Base-by-base conservation (phyloP, 2,113 vertebrate genomes). In the Dendropsophus ebraccatus region DNA sequence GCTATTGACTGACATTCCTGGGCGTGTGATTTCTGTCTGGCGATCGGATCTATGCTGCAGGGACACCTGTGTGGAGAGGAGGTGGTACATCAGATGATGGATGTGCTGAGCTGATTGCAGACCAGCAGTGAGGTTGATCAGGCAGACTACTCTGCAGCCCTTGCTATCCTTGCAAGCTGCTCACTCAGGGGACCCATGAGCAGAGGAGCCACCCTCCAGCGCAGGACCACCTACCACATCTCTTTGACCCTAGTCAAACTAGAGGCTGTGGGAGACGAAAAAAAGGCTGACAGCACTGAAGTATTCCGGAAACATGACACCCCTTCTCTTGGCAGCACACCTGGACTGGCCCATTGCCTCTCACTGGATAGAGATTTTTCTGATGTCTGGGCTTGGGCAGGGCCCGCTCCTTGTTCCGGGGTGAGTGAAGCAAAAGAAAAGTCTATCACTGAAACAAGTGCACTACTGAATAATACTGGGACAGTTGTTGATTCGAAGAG, bases 221-320 rank as follows among this genome's bases (percentile, higher is more conserved):
- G 96, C 88, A 94, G 96, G 92, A 97, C 96, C 91, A 97, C 97
- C 94, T 97, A 96, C 96, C 96, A 97, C 93, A 97, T 98, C 93
- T 97, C 97, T 89, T 95, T 97, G 90, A 98, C 97, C 90, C 95
- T 97, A 88, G 97, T 97, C 89, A 98, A 97, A 93, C 95, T 97
- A 89, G 97, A 98, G 93, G 92, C 95, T 81, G 89, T 95, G 88
- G 88, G 88, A 83, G 89, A 89, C 23, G 81, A 89, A 0, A 90
- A 90, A 81, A 87, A 89, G 84, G 90, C 89, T 73, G 91, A 91
- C 49, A 91, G 89, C 89, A 89, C 90, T 73, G 81, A 87, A 81
- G 81, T 62, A 74, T 78, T 35, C 41, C 88, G 86, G 82, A 88
- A 77, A 81, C 77, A 87, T 87, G 85, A 87, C 67, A 60, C 85